Evolutionary conservation across 2,113 vertebrate genomes (phyloP), one percentile per base, ranked within the genome.

Genomic region (Cranoglanis bouderius): DNA sequence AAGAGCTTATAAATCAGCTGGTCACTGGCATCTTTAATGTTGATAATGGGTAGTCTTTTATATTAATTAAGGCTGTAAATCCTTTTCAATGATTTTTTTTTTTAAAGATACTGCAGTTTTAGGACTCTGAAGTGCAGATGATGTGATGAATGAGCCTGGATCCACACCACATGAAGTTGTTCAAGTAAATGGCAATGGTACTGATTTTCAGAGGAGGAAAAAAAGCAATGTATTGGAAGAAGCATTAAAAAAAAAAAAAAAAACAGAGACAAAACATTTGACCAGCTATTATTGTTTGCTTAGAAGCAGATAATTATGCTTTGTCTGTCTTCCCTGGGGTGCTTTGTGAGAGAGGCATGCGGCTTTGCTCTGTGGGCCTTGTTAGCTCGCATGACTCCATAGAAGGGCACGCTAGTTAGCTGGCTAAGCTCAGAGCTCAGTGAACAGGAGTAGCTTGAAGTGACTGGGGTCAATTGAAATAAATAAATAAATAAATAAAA

Each of bases 361-460:
- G 51, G 49, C 72, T 80, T 51, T 75, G 81, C 81, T 75, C 80
- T n/a, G 63, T 51, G 35, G 87, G 63, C 46, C 86, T 87, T 61
- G 78, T 87, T 87, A 87, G 49, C 86, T 70, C 59, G 46, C 75
- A 24, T 16, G 78, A 82, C 61, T 87, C 61, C 51, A 87, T 16
- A 59, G 29, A 35, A 55, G 65, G 86, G 26, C 61, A 70, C 4
- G 78, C 63, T 70, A 82, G 78, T 87, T 87, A 87, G 78, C 80
- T 83, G 80, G 63, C 78, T 72, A 82, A 84, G 77, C 77, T 40
- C n/a, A 46, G 46, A 8, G 46, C n/a, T n/a, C n/a, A 53, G n/a
- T 65, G 40, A n/a, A 43, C 16, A 82, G 32, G 63, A 43, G 46
- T 10, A 67, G 32, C 81, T 40, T 83, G 18, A 26, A 40, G 13